phyloP scores from a whole-genome alignment of 2,797 vertebrate species.

The Sphenopsis melanotis region DNA sequence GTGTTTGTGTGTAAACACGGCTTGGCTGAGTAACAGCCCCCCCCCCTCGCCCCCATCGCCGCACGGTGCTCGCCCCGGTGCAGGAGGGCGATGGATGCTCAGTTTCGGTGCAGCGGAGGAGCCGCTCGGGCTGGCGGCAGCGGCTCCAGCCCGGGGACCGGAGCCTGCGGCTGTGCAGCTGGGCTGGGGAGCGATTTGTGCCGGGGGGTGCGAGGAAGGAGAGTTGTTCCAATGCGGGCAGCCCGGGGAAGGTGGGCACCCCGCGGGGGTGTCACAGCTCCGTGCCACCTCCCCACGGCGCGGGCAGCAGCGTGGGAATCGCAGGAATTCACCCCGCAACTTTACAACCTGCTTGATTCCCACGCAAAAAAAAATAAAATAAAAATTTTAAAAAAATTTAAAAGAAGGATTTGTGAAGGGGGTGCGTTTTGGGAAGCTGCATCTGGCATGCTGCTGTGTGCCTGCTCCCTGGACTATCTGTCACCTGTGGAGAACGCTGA shows the following conservation, averaged over 20 bases:
- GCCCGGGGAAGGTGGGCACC: neutral
- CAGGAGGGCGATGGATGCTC: neutral
- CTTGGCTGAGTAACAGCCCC: neutral
- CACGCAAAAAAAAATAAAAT: too few relatives aligned
- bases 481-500: constrained; percentile 73
- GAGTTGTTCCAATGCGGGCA: neutral
- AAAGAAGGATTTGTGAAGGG: neutral
- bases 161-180: neutral
- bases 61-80: neutral
- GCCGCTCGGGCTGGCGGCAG: neutral
- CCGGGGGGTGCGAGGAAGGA: too few relatives aligned
- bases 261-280: neutral
- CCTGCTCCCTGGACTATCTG: neutral
- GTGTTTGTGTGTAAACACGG: neutral
- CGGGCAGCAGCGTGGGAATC: neutral
- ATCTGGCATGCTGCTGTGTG: neutral
- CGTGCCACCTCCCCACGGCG: neutral
- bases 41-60: neutral
- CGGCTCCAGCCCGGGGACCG: neutral
- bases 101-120: neutral
- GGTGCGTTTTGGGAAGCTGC: neutral
- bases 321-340: neutral
- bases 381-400: neutral
- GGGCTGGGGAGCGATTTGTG: neutral
- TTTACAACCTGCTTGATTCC: neutral